Evolutionary conservation across 2,888 invertebrate genomes (phyloP), one percentile per base, ranked within the genome.

Genomic region (Melangyna quadrimaculata): DNA sequence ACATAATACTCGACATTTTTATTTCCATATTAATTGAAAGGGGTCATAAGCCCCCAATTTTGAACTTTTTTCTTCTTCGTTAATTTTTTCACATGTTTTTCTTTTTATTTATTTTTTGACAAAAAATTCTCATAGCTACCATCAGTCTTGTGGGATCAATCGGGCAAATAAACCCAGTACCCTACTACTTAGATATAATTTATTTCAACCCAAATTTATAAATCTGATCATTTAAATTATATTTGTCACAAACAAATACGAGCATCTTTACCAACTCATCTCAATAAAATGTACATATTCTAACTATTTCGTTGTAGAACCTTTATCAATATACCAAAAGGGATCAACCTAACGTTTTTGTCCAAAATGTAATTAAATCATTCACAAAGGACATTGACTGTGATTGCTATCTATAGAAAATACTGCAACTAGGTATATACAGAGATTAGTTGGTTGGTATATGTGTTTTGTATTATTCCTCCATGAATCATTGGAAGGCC

Each of bases 331-430:
- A 14, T n/a, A 5, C n/a, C 8, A 32, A 1, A 27, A 29, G 9
- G 12, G 55, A 3, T 43, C 22, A 19, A 61, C 24, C 12, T 17
- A 45, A 29, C 17, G n/a, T 40, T 27, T 63, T 45, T 65, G 19
- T 48, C 7, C 45, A 32, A 48, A 65, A 40, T 65, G 45, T 48
- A 63, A 48, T 65, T 32, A 48, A 65, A 48, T 65, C 65, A 48
- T 48, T 48, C 5, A 29, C 27, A 48, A 65, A 48, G 40, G 17
- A 35, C 14, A 45, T 10, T n/a, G 0, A 24, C 40, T 59, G 55
- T 32, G 29, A 37, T n/a, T 61, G 7, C 19, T 22, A 22, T 45
- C 3, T 5, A 45, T 9, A 43, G 43, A n/a, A n/a, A n/a, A n/a
- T n/a, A n/a, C n/a, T n/a, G n/a, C n/a, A 40, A 2, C 14, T 14